Percentiles rank a stretch among this genome's conserved stretches.
Evolutionary conservation across 1,140 invertebrate genomes (phyloP).

Genomic region (Brachionus plicatilis): DNA sequence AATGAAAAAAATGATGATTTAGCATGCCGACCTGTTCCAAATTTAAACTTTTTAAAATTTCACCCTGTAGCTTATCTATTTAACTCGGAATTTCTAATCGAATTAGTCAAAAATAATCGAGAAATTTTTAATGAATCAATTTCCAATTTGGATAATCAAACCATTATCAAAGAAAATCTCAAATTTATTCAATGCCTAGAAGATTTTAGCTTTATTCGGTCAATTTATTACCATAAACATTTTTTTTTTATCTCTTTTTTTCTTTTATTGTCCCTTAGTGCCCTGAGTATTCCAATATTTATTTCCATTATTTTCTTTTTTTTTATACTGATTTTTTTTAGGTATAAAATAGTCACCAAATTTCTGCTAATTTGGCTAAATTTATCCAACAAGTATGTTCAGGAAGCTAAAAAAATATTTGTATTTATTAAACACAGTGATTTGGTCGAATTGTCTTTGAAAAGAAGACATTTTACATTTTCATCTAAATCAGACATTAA

Average conservation of each 20-base stretch:
- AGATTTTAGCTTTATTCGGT: neutral
- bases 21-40: neutral
- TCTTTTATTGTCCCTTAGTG: neutral
- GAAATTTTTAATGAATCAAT: neutral
- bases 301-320: neutral
- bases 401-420: neutral
- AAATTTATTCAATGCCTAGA: neutral
- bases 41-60: neutral
- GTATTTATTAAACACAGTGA: neutral
- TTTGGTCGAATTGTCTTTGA: neutral
- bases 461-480: neutral
- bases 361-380: neutral
- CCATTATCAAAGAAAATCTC: neutral
- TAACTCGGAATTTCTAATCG: neutral
- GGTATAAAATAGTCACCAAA: neutral
- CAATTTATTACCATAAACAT: neutral
- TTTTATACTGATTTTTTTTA: neutral
- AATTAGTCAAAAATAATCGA: neutral
- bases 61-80: neutral
- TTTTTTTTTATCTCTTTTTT: neutral
- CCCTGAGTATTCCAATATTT: neutral
- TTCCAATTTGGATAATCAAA: neutral
- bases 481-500: neutral
- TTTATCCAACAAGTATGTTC: neutral
- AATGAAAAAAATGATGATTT: neutral